phyloP scores from a whole-genome alignment of 2,797 vertebrate species.

The Loriculus beryllinus region DNA sequence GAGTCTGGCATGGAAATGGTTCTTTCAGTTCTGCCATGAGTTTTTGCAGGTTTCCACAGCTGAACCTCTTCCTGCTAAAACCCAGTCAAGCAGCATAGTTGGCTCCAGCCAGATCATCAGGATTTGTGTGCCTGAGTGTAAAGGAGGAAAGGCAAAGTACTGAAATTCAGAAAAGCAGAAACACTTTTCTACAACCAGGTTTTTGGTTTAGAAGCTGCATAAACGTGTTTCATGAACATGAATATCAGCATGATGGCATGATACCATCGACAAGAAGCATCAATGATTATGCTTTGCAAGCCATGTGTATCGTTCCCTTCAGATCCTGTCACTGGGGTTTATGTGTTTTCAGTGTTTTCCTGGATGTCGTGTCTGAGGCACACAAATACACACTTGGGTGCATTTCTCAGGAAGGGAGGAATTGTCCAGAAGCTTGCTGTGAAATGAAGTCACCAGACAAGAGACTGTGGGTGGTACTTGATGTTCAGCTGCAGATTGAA shows the following conservation, averaged over 20 bases:
- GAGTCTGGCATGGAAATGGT: background rate
- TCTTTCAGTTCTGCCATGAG: background rate
- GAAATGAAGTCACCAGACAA: background rate
- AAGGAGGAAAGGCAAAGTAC: background rate
- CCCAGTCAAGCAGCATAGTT: background rate
- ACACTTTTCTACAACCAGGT: background rate
- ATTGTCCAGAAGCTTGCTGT: background rate
- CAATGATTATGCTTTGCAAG: background rate
- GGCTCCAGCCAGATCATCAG: background rate
- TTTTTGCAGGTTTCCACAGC: background rate
- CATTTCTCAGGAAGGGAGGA: background rate
- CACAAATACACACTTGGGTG: fast-evolving
- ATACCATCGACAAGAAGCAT: background rate
- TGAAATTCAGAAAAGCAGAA: background rate
- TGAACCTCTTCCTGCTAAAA: background rate
- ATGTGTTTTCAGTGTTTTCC: background rate
- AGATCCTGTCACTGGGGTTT: background rate
- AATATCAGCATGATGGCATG: background rate
- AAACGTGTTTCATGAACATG: background rate
- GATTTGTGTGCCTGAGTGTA: background rate
- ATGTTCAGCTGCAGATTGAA: background rate
- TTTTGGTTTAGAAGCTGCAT: background rate
- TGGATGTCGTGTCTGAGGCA: background rate
- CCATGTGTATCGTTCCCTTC: background rate
- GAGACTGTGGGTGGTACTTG: background rate